These are phyloP conservation scores for Channa striata DNA, from an alignment of 2,797 vertebrate genomes.

Conservation along the genomic window DNA sequence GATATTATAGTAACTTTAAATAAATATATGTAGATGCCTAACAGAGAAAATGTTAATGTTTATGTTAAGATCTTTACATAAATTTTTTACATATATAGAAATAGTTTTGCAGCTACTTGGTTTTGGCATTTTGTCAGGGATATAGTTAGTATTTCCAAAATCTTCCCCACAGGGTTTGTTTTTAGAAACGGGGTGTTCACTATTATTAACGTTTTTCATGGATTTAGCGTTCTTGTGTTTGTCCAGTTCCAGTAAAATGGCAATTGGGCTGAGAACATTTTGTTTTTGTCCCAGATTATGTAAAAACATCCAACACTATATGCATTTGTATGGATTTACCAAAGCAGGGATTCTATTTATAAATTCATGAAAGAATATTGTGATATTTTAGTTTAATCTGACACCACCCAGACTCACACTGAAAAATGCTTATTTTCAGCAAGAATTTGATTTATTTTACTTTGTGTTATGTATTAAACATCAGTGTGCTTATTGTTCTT, in stretches of 20 bases:
- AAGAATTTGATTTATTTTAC: not conserved
- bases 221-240: constrained; percentile 29
- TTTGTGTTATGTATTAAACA: not conserved
- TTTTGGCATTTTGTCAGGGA: constrained; percentile 33
- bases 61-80: not conserved
- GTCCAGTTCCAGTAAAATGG: constrained; percentile 14
- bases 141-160: constrained; percentile 30
- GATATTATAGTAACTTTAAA: not conserved
- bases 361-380: constrained; percentile 20
- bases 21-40: not conserved
- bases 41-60: not conserved
- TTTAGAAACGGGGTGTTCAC: constrained; percentile 32
- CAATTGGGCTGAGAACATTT: constrained; percentile 32
- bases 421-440: constrained; percentile 8
- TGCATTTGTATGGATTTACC: constrained; percentile 37
- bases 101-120: too few relatives aligned
- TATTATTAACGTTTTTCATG: constrained; percentile 35
- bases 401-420: not conserved
- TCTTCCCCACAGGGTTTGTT: constrained; percentile 36
- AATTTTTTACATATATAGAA: too few relatives aligned
- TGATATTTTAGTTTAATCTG: constrained; percentile 27
- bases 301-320: constrained; percentile 39
- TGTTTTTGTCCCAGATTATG: constrained; percentile 34
- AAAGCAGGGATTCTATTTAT: constrained; percentile 14
- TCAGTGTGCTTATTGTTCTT: too few relatives aligned